Conservation (phyloP, 2,797 vertebrate species). For the Darevskia nairensis region DNA sequence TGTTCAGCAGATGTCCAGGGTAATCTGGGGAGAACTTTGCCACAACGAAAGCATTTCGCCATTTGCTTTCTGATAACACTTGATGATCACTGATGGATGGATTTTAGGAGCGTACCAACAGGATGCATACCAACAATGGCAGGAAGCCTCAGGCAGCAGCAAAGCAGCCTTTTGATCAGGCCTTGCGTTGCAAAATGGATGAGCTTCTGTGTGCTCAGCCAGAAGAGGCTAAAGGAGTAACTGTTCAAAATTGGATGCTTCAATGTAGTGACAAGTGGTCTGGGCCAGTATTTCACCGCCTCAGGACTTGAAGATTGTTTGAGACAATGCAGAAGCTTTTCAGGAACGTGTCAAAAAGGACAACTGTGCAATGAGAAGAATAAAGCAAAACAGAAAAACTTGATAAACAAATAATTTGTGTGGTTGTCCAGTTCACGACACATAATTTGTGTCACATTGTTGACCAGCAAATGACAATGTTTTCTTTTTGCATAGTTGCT, state of each 20-base stretch:
- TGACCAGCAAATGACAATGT: not conserved
- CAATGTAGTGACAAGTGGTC: not conserved
- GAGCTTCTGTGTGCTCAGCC: not conserved
- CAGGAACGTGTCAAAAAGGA: not conserved
- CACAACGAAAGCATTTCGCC: not conserved
- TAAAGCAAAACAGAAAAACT: not conserved
- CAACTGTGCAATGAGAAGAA: not conserved
- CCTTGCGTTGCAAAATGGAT: not conserved
- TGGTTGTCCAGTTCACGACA: not conserved
- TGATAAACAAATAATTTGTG: not conserved
- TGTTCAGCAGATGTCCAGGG: not conserved
- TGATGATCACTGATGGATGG: not conserved
- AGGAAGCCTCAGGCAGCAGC: not conserved
- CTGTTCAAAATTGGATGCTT: not conserved
- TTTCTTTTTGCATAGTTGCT: not conserved
- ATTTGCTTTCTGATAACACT: not conserved
- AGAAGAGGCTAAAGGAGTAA: not conserved
- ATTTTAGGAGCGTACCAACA: not conserved
- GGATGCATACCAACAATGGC: not conserved
- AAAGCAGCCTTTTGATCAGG: not conserved
- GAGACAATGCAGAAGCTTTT: not conserved
- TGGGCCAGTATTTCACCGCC: not conserved
- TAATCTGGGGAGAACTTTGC: not conserved
- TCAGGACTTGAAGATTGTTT: not conserved
- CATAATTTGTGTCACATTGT: not conserved